A percentile compares a stretch with the other conserved stretches of the same genome.
phyloP scores from a whole-genome alignment of 2,888 invertebrate species.

The Busseola fusca region DNA sequence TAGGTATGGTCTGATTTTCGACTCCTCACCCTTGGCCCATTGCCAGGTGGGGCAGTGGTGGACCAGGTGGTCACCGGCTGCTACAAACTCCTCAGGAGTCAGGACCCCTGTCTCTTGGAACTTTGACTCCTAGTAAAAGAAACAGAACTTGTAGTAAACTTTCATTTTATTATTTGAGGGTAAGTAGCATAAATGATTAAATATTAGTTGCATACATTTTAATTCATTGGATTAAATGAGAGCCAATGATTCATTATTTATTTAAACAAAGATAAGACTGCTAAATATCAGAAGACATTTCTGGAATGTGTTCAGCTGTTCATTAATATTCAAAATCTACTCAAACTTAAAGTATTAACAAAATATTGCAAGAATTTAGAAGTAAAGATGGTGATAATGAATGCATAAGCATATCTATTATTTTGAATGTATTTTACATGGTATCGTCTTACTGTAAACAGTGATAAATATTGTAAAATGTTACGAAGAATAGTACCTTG shows the following conservation, averaged over 20 bases:
- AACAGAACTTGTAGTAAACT: neutral
- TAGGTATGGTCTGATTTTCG: conserved; percentile 96
- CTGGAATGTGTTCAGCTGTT: conserved; percentile 9
- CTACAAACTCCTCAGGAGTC: conserved; percentile 99
- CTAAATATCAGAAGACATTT: neutral
- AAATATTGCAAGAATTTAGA: neutral
- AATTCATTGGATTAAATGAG: conserved; percentile 11
- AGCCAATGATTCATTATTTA: conserved; percentile 8
- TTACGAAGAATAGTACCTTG: conserved; percentile 90
- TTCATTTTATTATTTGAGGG: neutral
- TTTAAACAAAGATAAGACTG: conserved; percentile 21
- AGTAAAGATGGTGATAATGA: neutral
- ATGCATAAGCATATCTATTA: conserved; percentile 11
- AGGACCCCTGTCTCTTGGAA: conserved; percentile 99
- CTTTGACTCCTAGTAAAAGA: conserved; percentile 94
- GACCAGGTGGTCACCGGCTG: conserved; percentile 99
- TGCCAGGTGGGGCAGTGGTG: conserved; percentile 99
- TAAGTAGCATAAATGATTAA: neutral
- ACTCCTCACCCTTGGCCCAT: conserved; percentile 98
- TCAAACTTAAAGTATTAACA: neutral
- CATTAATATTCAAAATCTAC: conserved; percentile 8
- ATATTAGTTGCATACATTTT: conserved; percentile 10
- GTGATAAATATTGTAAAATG: conserved; percentile 31
- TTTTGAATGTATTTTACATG: conserved; percentile 8
- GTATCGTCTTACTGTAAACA: conserved; percentile 46